A percentile compares a stretch with the other conserved stretches of the same genome.
Conservation (phyloP, 2,797 vertebrate genomes). For the Champsocephalus gunnari region DNA sequence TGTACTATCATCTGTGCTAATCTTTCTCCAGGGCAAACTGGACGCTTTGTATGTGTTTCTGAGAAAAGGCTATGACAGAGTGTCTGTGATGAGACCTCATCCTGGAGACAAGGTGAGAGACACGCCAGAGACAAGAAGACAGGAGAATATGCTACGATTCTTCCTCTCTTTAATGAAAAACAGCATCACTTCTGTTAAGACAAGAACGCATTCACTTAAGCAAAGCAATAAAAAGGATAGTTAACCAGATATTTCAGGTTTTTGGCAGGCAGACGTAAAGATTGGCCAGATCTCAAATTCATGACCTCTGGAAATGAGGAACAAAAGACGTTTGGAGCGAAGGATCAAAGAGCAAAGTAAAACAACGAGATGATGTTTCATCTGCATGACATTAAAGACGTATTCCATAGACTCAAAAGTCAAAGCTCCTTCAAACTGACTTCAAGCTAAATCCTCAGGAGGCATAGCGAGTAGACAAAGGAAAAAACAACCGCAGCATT, state of each 20-base stretch:
- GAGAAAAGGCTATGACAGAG: constrained; percentile 93
- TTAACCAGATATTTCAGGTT: constrained; percentile 15
- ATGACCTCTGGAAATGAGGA: constrained; percentile 27
- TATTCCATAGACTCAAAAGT: constrained; percentile 1
- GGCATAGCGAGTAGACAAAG: constrained; percentile 24
- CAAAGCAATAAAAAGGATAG: constrained; percentile 30
- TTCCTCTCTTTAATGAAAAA: constrained; percentile 8
- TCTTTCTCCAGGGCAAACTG: constrained; percentile 90
- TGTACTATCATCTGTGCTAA: neutral
- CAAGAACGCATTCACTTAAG: constrained; percentile 10
- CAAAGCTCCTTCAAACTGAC: constrained; percentile 18
- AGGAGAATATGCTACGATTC: neutral
- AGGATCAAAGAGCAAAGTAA: constrained; percentile 24
- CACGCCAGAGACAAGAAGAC: constrained; percentile 1
- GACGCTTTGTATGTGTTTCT: constrained; percentile 95
- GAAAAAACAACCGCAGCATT: constrained; percentile 36
- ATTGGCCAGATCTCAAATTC: constrained; percentile 27
- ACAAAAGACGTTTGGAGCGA: neutral
- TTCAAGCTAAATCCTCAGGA: constrained; percentile 16
- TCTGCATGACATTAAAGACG: constrained; percentile 15
- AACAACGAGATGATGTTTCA: constrained; percentile 19
- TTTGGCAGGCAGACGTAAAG: constrained; percentile 35
- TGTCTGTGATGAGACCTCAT: constrained; percentile 96
- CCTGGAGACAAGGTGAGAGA: constrained; percentile 95
- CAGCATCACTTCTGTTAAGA: constrained; percentile 7